Base-by-base conservation (phyloP, 2,888 invertebrate species). In the Crematogaster levior region DNA sequence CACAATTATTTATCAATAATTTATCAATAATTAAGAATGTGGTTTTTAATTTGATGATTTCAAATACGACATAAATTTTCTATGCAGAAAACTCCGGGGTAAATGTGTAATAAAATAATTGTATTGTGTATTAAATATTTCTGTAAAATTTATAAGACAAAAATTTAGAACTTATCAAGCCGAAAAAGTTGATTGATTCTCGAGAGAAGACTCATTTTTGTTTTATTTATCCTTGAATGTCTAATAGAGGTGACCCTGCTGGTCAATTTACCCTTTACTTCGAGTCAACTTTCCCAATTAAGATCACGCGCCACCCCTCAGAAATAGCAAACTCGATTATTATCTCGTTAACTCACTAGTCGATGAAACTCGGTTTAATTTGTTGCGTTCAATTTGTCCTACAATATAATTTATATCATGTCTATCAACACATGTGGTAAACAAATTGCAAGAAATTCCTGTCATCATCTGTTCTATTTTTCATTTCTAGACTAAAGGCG, bases 231-330 rank as follows among this genome's bases (percentile, higher is more conserved):
- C 21, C 30, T 12, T 27, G 40, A 77, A n/a, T 30, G 30, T 37
- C 0, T 53, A 65, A 43, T 30, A 65, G n/a, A 51, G 15, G 3
- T n/a, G n/a, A 37, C 1, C 40, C 0, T 4, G 9, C 30, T 6
- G n/a, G 15, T 24, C 12, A 37, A 37, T 3, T 15, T 46, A 15
- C n/a, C 15, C 30, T 56, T 68, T n/a, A 6, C 56, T 21, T 12
- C 43, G n/a, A 30, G 27, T 18, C n/a, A 84, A 77, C 68, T 87
- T 85, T 84, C 53, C 68, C 82, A 87, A 87, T 87, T 87, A 85
- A 85, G 63, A 73, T 79, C 43, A 24, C 21, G 18, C 61, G 65
- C 30, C 21, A 10, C n/a, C 34, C 43, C 34, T 58, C 12, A 43
- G 30, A 63, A 65, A 81, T 61, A 51, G 65, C 58, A 43, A 58